These are phyloP conservation scores for Deroplatys truncata DNA, from an alignment of 2,888 invertebrate species.

Conservation along the genomic window DNA sequence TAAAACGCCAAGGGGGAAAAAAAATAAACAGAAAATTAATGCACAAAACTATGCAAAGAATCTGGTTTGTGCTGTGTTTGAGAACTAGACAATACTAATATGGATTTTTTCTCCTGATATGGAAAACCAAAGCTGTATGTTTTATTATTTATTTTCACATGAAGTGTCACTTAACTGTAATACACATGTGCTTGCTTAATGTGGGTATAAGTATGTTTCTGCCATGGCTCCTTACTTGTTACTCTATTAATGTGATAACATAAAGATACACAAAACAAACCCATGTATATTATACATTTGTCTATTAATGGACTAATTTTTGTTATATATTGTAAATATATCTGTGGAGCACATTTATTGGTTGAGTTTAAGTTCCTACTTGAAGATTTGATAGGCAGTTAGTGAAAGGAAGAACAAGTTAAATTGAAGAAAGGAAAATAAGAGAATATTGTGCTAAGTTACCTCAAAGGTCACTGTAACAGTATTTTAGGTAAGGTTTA, in stretches of 20 bases:
- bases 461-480: no score
- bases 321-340: background rate
- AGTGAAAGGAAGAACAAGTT: no score
- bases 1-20: background rate
- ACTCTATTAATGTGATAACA: background rate
- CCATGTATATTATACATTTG: background rate
- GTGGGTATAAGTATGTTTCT: background rate
- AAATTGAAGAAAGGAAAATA: no score
- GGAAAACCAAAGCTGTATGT: background rate
- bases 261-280: background rate
- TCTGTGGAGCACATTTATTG: background rate
- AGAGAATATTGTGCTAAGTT: no score
- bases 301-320: background rate
- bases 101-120: background rate
- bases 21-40: background rate
- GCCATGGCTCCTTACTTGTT: background rate
- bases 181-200: background rate
- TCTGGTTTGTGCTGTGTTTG: background rate
- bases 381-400: background rate
- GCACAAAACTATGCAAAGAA: background rate
- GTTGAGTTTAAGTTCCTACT: background rate
- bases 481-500: no score
- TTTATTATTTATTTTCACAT: background rate
- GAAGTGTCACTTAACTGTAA: background rate
- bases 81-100: background rate